These are phyloP conservation scores for Gasterosteus aculeatus DNA, from an alignment of 2,113 vertebrate genomes.

Conservation along the genomic window DNA sequence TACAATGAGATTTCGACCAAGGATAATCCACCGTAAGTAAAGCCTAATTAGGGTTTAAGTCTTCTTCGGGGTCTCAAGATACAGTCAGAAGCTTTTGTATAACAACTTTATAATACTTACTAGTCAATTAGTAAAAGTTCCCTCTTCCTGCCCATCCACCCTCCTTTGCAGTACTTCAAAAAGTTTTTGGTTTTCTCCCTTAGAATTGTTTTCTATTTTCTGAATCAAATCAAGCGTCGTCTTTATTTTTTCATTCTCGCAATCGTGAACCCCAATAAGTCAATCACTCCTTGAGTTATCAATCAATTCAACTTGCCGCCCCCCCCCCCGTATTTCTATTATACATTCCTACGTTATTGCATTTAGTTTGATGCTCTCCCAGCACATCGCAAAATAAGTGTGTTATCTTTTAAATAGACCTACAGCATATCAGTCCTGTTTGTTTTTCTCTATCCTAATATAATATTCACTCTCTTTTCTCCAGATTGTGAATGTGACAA, in stretches of 20 bases:
- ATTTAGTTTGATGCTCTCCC: conserved; percentile 20
- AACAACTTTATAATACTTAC: neutral
- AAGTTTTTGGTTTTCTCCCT: neutral
- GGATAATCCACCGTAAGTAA: neutral
- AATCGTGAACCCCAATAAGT: conserved; percentile 31
- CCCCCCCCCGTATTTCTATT: neutral
- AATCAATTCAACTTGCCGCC: conserved; percentile 24
- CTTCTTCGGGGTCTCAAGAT: neutral
- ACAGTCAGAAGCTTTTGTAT: neutral
- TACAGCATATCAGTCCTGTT: neutral
- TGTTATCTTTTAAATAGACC: conserved; percentile 41
- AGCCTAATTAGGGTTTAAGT: neutral
- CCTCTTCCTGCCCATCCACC: neutral
- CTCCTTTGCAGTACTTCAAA: neutral
- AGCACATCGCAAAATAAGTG: neutral
- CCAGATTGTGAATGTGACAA: neutral
- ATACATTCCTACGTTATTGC: conserved; percentile 21
- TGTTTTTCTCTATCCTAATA: neutral
- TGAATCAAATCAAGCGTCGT: conserved; percentile 11
- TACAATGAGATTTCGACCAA: neutral
- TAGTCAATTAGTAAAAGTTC: conserved; percentile 3
- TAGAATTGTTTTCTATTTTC: neutral
- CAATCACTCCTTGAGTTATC: conserved; percentile 16
- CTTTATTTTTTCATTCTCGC: neutral
- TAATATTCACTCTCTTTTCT: neutral